These are phyloP conservation scores for Columba livia DNA, from an alignment of 2,113 vertebrate genomes.

Conservation along the genomic window DNA sequence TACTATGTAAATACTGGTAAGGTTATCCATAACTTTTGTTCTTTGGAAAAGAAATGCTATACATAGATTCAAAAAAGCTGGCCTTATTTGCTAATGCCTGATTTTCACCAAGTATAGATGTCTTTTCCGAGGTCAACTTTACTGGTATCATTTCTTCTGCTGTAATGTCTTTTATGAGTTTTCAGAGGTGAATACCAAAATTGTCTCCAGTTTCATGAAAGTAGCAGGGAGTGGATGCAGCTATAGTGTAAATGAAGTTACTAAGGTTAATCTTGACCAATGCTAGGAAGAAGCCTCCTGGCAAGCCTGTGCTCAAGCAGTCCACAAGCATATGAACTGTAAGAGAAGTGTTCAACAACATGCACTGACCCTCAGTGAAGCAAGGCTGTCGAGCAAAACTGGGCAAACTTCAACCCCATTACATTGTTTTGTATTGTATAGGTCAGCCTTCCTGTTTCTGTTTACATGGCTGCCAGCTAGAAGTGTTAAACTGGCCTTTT, in stretches of 20 bases:
- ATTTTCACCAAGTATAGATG: background rate
- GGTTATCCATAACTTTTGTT: background rate
- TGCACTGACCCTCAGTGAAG: background rate
- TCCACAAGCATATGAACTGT: background rate
- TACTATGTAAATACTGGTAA: background rate
- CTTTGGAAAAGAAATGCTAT: background rate
- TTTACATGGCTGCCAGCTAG: background rate
- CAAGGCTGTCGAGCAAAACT: background rate
- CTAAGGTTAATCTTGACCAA: background rate
- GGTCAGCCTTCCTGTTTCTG: background rate
- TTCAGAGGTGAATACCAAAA: background rate
- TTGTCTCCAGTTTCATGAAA: background rate
- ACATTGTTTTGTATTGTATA: background rate
- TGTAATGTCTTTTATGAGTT: background rate
- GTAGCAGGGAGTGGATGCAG: background rate
- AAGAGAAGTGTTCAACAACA: background rate
- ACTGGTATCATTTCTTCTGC: background rate
- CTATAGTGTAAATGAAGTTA: background rate
- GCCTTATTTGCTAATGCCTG: background rate
- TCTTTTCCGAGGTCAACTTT: background rate
- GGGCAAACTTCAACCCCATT: background rate
- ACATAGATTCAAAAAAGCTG: background rate
- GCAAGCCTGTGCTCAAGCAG: background rate
- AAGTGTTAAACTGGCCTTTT: constrained; percentile 28
- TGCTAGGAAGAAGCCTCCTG: background rate